These are phyloP conservation scores for Trochalopteron elliotii DNA, from an alignment of 2,113 vertebrate species.

Conservation along the genomic window DNA sequence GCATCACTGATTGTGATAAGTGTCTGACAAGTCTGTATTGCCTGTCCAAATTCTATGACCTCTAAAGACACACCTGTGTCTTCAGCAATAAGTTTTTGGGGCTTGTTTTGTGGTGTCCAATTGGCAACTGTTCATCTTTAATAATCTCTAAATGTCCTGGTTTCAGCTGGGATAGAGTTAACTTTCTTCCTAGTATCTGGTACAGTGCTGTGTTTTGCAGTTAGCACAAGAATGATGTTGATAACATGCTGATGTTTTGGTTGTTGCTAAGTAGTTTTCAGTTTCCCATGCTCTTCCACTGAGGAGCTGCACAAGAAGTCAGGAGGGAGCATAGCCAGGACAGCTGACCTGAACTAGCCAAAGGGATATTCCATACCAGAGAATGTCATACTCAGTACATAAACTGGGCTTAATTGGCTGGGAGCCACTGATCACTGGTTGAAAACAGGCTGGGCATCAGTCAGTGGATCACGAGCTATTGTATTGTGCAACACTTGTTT, in stretches of 20 bases:
- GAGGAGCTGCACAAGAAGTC: neutral
- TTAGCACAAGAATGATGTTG: neutral
- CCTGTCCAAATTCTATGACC: neutral
- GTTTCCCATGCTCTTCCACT: neutral
- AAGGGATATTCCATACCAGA: neutral
- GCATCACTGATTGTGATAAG: neutral
- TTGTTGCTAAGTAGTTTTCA: neutral
- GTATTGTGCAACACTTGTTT: neutral
- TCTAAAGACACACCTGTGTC: neutral
- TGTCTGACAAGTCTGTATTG: neutral
- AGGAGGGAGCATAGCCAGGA: neutral
- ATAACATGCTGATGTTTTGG: neutral
- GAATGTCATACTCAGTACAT: neutral
- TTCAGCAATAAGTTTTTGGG: neutral
- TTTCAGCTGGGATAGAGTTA: neutral
- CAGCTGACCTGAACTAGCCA: neutral
- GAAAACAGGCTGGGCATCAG: neutral
- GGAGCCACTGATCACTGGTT: neutral
- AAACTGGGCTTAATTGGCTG: neutral
- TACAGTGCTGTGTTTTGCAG: neutral
- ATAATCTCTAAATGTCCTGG: neutral
- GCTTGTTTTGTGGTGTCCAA: accelerated
- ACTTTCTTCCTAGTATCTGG: neutral
- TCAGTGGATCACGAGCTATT: neutral
- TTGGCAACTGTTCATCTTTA: neutral